phyloP scores from a whole-genome alignment of 2,113 vertebrate species.

The Cyphomyrus discorhynchus region DNA sequence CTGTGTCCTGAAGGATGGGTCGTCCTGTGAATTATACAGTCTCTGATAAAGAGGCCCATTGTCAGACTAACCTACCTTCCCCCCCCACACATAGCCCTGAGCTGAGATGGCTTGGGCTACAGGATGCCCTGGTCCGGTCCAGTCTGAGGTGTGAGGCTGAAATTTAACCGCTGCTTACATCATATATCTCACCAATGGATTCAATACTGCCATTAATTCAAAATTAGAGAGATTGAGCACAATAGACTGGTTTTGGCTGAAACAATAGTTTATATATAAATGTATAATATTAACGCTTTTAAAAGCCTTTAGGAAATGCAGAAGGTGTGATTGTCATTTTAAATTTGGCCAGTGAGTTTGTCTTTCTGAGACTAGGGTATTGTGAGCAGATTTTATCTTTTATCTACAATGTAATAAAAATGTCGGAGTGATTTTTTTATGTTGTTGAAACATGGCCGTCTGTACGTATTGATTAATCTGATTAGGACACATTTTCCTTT shows the following conservation, averaged over 20 bases:
- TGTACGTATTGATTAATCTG: background rate
- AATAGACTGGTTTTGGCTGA: background rate
- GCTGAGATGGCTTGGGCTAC: background rate
- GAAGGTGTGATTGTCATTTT: background rate
- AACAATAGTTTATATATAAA: background rate
- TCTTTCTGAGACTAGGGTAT: background rate
- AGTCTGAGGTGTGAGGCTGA: background rate
- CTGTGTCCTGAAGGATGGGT: conserved; percentile 1
- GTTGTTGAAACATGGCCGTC: background rate
- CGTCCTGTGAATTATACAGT: background rate
- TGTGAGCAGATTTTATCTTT: background rate
- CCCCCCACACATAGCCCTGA: background rate
- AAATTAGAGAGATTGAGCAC: background rate
- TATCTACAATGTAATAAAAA: background rate
- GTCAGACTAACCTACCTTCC: background rate
- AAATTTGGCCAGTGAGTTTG: background rate
- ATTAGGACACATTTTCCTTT: background rate
- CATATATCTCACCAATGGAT: background rate
- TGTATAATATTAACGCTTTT: background rate
- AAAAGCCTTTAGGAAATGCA: background rate
- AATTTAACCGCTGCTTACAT: background rate
- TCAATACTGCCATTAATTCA: background rate
- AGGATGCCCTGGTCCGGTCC: background rate
- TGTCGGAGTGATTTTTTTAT: background rate
- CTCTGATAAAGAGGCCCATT: background rate